Evolutionary conservation across 1,140 invertebrate genomes (phyloP).

Genomic region (Laupala kohalensis): DNA sequence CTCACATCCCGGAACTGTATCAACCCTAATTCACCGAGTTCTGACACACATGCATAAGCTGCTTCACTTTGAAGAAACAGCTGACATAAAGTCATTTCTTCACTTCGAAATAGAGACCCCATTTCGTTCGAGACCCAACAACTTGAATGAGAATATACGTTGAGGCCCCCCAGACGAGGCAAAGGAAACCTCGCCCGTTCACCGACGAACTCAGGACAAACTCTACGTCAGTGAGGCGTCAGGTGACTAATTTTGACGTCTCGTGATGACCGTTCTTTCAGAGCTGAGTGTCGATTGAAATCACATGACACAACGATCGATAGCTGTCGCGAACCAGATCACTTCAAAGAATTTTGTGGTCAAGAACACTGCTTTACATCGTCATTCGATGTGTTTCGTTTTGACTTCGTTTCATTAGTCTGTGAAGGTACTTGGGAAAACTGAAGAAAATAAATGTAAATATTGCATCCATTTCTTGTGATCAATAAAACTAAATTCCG

Average conservation of each 20-base stretch:
- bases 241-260: not conserved
- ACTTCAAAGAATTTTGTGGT: too few relatives aligned
- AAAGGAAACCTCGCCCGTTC: not conserved
- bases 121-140: constrained; percentile 32
- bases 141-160: too few relatives aligned
- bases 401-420: too few relatives aligned
- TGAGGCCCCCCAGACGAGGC: too few relatives aligned
- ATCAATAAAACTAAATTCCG: too few relatives aligned
- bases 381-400: too few relatives aligned
- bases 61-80: constrained; percentile 85
- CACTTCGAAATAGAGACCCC: constrained; percentile 73
- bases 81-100: constrained; percentile 84
- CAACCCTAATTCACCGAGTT: constrained; percentile 82
- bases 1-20: constrained; percentile 88
- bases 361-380: too few relatives aligned
- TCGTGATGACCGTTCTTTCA: not conserved
- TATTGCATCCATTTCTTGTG: too few relatives aligned
- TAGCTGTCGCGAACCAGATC: not conserved
- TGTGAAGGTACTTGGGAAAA: too few relatives aligned
- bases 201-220: not conserved
- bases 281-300: not conserved
- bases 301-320: not conserved
- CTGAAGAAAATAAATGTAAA: too few relatives aligned
- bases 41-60: constrained; percentile 84
- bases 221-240: too few relatives aligned